Conservation (phyloP, 1,140 invertebrate species). For the Eumeta japonica region DNA sequence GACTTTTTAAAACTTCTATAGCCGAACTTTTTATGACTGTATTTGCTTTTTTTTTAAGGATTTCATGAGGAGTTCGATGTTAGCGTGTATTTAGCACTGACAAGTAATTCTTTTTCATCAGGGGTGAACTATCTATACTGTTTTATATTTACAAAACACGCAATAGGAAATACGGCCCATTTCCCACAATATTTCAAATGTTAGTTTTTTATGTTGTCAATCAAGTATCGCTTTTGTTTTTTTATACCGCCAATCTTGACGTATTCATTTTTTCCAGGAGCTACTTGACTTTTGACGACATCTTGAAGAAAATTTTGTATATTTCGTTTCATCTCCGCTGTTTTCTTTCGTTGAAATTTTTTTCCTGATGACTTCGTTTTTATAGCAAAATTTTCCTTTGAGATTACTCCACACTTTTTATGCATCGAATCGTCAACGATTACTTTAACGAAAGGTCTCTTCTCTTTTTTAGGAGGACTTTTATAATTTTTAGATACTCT, state of each 20-base stretch:
- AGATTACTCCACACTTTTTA: conserved; percentile 4
- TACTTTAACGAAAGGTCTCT: conserved; percentile 4
- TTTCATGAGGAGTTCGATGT: no score
- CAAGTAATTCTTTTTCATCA: conserved; percentile 7
- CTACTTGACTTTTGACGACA: conserved; percentile 12
- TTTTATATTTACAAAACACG: conserved; percentile 10
- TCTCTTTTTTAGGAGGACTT: conserved; percentile 5
- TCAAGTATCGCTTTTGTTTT: conserved; percentile 12
- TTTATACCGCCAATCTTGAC: no score
- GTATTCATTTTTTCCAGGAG: no score
- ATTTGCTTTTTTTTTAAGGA: no score
- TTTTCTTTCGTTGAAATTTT: no score
- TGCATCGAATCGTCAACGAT: conserved; percentile 3
- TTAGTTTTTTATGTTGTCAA: conserved; percentile 11
- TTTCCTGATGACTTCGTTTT: no score
- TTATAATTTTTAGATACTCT: conserved; percentile 1
- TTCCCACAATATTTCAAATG: conserved; percentile 8
- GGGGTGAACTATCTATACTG: conserved; percentile 10
- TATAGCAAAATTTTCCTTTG: conserved; percentile 4
- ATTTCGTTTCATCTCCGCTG: conserved; percentile 4
- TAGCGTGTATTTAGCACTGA: no score
- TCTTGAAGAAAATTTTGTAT: conserved; percentile 12
- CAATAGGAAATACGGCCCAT: conserved; percentile 1
- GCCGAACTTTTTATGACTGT: no score
- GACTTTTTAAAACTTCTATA: no score